Base-by-base conservation (phyloP, 2,888 invertebrate genomes). In the Automeris io region DNA sequence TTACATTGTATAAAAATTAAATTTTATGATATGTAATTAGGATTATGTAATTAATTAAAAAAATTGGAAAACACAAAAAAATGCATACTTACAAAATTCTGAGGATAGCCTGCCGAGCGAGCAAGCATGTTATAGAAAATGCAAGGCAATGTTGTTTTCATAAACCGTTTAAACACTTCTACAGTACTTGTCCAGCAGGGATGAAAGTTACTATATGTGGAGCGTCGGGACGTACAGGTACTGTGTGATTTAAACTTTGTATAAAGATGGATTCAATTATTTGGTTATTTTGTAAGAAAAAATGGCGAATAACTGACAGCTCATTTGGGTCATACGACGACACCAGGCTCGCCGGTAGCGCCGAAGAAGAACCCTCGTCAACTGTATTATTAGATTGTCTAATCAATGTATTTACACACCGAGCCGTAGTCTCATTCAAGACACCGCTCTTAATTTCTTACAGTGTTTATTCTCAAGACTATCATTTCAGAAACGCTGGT, bases 121-220 rank as follows among this genome's bases (percentile, higher is more conserved):
- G 40, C 40, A 49, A 42, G 35, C 40, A 42, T 2, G 18, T 50
- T 6, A 32, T 45, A 13, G 24, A 35, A 8, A 35, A n/a, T 8
- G 16, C 18, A 23, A 18, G 18, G 3, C 18, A 11, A 25, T 32
- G 18, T 13, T 12, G 39, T 11, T n/a, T n/a, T n/a, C 22, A 36
- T 0, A 26, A 13, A 12, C n/a, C 35, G 34, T 40, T 38, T 24
- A 41, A 24, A 22, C 40, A 39, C 6, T 19, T 22, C 2, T 74
- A 77, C 42, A 68, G 72, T 42, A 70, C 69, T 1, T 67, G 70
- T 37, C 69, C 79, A n/a, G 35, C 47, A 23, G 85, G 81, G 1
- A 76, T 89, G 83, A 90, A 90, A 57, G 77, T 89, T 6, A 85
- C 89, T 5, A 73, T 90, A 24, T 78, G 89, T 40, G 89, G 89